phyloP scores from a whole-genome alignment of 2,113 vertebrate species.

The Meles meles region DNA sequence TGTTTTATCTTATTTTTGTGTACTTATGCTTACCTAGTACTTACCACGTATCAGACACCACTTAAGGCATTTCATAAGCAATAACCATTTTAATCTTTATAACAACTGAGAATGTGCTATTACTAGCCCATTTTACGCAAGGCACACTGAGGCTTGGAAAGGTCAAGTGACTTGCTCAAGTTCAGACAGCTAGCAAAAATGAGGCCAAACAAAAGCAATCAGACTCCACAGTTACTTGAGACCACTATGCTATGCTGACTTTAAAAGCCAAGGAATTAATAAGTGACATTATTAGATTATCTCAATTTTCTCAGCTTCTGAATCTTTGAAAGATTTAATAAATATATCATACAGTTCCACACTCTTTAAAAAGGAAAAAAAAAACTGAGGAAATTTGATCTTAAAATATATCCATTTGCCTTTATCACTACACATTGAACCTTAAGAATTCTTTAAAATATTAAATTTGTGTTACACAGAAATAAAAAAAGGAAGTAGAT shows the following conservation, averaged over 20 bases:
- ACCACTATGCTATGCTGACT: not conserved
- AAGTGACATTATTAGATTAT: not conserved
- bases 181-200: not conserved
- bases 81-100: not conserved
- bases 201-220: too few relatives aligned
- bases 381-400: slow-evolving; percentile 45
- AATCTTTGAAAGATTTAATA: slow-evolving; percentile 58
- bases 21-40: not conserved
- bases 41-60: not conserved
- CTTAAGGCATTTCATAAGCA: not conserved
- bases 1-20: not conserved
- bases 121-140: not conserved
- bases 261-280: not conserved
- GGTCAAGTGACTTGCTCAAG: not conserved
- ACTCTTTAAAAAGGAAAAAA: slow-evolving; percentile 49
- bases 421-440: slow-evolving; percentile 62
- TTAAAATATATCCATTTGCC: slow-evolving; percentile 71
- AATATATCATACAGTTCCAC: slow-evolving; percentile 8
- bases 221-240: not conserved
- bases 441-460: slow-evolving; percentile 55
- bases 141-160: not conserved
- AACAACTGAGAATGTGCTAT: not conserved
- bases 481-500: slow-evolving; percentile 66
- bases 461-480: slow-evolving; percentile 43
- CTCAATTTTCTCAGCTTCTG: slow-evolving; percentile 38